These are phyloP conservation scores for Centrocercus urophasianus DNA, from an alignment of 2,113 vertebrate species.

Conservation along the genomic window DNA sequence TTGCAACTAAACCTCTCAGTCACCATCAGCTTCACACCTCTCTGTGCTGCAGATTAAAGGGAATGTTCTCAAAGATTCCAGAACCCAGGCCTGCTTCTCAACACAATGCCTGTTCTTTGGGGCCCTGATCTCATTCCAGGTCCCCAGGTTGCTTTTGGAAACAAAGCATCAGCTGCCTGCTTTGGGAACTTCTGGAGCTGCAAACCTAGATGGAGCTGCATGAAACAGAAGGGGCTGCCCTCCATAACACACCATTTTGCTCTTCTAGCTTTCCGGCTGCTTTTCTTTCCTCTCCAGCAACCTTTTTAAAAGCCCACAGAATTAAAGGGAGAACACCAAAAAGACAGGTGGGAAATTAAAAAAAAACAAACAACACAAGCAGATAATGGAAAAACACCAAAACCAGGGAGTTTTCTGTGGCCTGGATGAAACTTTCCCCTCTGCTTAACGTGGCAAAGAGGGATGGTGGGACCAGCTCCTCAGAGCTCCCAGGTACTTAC, in stretches of 20 bases:
- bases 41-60: accelerated
- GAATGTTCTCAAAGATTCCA: accelerated
- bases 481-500: slow-evolving; percentile 80
- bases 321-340: not conserved
- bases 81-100: not conserved
- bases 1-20: accelerated
- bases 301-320: slow-evolving; percentile 13
- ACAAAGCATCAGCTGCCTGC: not conserved
- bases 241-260: accelerated
- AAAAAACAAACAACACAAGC: not conserved
- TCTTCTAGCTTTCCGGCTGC: not conserved
- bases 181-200: not conserved
- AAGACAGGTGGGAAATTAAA: not conserved
- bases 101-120: accelerated
- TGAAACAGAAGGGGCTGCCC: not conserved
- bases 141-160: not conserved
- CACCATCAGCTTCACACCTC: not conserved
- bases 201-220: not conserved
- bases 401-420: slow-evolving; percentile 74
- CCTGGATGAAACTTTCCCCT: slow-evolving; percentile 78
- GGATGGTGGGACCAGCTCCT: not conserved
- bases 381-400: not conserved
- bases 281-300: slow-evolving; percentile 14
- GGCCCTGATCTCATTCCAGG: not conserved
- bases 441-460: slow-evolving; percentile 82